Evolutionary conservation across 1,140 invertebrate genomes (phyloP).

Genomic region (Hirudo medicinalis): DNA sequence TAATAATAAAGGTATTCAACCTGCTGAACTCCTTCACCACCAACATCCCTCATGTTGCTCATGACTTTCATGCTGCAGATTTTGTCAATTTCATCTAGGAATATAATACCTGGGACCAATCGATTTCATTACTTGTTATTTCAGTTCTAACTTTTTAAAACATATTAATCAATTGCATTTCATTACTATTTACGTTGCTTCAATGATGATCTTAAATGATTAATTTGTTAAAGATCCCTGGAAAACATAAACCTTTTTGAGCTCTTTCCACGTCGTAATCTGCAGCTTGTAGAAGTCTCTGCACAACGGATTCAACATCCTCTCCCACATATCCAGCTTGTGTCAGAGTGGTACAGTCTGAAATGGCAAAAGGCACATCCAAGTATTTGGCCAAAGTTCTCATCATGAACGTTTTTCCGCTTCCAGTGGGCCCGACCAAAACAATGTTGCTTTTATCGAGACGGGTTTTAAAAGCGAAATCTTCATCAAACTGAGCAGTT

Average conservation of each 20-base stretch:
- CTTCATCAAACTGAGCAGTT: neutral
- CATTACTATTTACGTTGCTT: no score
- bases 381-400: conserved; percentile 14
- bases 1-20: conserved; percentile 33
- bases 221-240: neutral
- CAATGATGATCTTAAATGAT: no score
- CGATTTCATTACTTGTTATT: no score
- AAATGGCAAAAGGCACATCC: conserved; percentile 21
- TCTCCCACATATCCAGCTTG: conserved; percentile 21
- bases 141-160: no score
- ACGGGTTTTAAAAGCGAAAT: neutral
- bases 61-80: conserved; percentile 96
- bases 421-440: conserved; percentile 17
- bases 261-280: conserved; percentile 17
- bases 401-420: conserved; percentile 18
- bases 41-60: conserved; percentile 87
- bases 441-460: conserved; percentile 20
- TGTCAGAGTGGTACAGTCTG: conserved; percentile 19
- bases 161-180: no score
- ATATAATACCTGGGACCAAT: conserved; percentile 65
- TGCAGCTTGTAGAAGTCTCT: conserved; percentile 11
- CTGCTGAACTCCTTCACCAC: conserved; percentile 94
- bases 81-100: conserved; percentile 97
- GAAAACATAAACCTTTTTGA: conserved; percentile 13
- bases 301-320: conserved; percentile 17